Base-by-base conservation (phyloP, 2,888 invertebrate species). In the Caenorhabditis panamensis region DNA sequence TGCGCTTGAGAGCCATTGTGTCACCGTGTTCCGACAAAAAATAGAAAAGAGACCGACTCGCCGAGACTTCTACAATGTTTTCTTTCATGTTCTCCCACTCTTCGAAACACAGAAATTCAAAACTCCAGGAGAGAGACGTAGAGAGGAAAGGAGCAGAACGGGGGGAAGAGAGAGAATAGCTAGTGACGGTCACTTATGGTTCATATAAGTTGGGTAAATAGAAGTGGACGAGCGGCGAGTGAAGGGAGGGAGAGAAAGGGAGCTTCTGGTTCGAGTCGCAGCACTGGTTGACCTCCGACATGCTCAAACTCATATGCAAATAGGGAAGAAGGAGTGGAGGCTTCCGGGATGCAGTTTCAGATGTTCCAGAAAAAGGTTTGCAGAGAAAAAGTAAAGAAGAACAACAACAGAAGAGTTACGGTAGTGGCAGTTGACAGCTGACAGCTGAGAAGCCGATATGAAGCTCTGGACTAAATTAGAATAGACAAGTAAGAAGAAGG, bases 181-280 rank as follows among this genome's bases (percentile, higher is more conserved):
- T 53, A 26, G 64, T 51, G 63, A 54, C 58, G 47, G 71, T 72
- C 71, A 66, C 78, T 72, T 71, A 71, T 72, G 72, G 72, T 72
- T 79, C 79, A 71, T 72, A 72, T 79, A 67, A 62, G 67, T 72
- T 66, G 72, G 72, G 67, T 59, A 79, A 73, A 79, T 41, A 79
- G 59, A 67, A 24, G 28, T 26, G 26, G 63, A 22, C 49, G 24
- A 56, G 58, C 41, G 26, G 54, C 54, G 26, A 26, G 26, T 3
- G 18, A n/a, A 36, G 26, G 31, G 8, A 26, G 20, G 58, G 41
- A 47, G 37, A 26, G 44, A 36, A 31, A 22, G 51, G 31, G 41
- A 31, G 66, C 66, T 66, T 66, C 66, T 66, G 44, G 66, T 54
- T 56, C 24, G 37, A 54, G 66, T 54, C 41, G 54, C n/a, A n/a